Evolutionary conservation across 2,888 invertebrate genomes (phyloP), one percentile per base, ranked within the genome.

Genomic region (Thelaira solivaga): DNA sequence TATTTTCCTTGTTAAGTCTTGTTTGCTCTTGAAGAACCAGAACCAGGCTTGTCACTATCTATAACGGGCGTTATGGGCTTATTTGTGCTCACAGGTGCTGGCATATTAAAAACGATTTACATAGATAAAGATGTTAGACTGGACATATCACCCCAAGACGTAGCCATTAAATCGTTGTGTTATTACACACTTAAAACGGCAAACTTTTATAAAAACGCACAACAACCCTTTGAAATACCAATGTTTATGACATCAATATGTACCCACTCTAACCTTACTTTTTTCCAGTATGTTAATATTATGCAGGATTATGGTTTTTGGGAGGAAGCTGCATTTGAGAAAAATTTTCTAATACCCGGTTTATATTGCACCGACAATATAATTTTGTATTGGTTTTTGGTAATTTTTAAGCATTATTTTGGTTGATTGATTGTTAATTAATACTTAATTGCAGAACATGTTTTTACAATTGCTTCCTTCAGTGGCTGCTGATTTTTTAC

Each of bases 61-160:
- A 43, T 84, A 3, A 81, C 79, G 74, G 87, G 87, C 1, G 83
- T 84, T 29, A 84, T 86, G 84, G 87, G 86, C 0, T 41, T 87
- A 10, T 83, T 86, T 24, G 74, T 83, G 0, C 45, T 86, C 18
- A 83, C 84, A 11, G 86, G 83, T 1, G 78, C 83, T 4, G 87
- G 87, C 4, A 53, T 86, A 41, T 43, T 86, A 1, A 86, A 86
- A 61, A 76, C 81, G 8, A 80, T 85, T 10, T 83, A 83, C 16
- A 55, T 83, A 4, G 72, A 65, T 1, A 24, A 22, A 1, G 41
- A 79, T 4, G 20, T 71, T 4, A 81, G 76, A 6, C 49, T 87
- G 57, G 85, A 87, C 22, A 49, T 85, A 1, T 83, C 85, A 11
- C 86, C 86, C 1, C 82, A 83, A 64, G 87, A 87, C 51, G 8